phyloP scores from a whole-genome alignment of 2,113 vertebrate genomes.

The Albula glossodonta region DNA sequence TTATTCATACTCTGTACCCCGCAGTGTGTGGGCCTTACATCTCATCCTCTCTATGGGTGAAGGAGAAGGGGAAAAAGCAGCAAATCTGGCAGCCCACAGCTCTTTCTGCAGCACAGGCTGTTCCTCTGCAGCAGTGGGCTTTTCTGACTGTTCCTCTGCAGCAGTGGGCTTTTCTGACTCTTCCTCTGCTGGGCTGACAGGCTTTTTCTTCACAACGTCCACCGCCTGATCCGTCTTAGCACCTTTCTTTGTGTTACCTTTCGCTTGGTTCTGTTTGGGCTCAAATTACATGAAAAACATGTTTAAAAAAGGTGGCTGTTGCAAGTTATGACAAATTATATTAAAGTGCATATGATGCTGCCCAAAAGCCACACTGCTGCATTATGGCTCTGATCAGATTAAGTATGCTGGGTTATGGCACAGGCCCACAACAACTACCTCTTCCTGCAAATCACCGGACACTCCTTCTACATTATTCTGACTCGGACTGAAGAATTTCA shows the following conservation, averaged over 20 bases:
- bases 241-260: background rate
- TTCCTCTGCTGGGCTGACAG: constrained; percentile 6
- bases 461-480: too few relatives aligned
- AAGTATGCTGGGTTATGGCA: too few relatives aligned
- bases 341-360: too few relatives aligned
- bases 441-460: too few relatives aligned
- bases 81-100: constrained; percentile 40
- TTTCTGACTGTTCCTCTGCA: constrained; percentile 38
- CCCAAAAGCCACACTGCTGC: too few relatives aligned
- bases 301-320: background rate
- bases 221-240: background rate
- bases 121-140: constrained; percentile 15
- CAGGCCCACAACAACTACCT: too few relatives aligned
- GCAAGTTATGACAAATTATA: too few relatives aligned
- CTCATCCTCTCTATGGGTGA: constrained; percentile 76
- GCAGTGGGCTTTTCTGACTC: constrained; percentile 15
- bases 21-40: constrained; percentile 68
- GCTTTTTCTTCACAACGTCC: constrained; percentile 22
- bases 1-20: background rate
- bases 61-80: constrained; percentile 42
- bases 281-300: background rate
- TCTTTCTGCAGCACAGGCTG: constrained; percentile 35
- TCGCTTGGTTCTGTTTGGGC: constrained; percentile 11
- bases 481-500: too few relatives aligned
- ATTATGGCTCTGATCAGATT: too few relatives aligned